Evolutionary conservation across 2,888 invertebrate species (phyloP).

Genomic region (Lepidocyrtoides sp.): DNA sequence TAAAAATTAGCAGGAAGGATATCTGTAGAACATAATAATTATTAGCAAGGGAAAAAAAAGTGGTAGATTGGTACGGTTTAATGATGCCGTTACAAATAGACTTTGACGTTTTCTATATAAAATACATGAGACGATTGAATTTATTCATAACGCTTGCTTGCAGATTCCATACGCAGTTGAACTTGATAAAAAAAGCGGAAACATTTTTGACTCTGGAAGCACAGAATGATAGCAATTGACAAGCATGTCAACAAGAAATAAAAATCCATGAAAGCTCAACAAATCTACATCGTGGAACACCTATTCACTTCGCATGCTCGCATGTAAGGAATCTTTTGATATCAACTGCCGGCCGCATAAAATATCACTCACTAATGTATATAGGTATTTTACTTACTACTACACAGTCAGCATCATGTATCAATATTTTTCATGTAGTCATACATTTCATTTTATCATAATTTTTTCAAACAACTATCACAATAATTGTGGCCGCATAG

Average conservation of each 20-base stretch:
- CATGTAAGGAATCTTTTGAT: too few relatives aligned
- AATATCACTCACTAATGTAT: too few relatives aligned
- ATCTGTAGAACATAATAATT: neutral
- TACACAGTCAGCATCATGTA: too few relatives aligned
- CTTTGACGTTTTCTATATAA: neutral
- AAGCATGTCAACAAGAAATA: neutral
- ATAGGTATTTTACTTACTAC: too few relatives aligned
- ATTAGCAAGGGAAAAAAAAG: neutral
- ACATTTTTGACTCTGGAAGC: slow-evolving; percentile 3
- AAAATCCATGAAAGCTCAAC: neutral
- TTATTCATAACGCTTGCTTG: neutral
- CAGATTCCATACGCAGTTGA: neutral
- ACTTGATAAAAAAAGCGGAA: neutral
- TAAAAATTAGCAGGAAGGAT: slow-evolving; percentile 32
- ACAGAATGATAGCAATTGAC: neutral
- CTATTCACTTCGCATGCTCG: neutral
- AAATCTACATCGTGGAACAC: neutral
- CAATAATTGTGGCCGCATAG: neutral
- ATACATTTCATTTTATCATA: slow-evolving; percentile 2
- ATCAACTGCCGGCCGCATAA: too few relatives aligned
- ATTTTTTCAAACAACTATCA: neutral
- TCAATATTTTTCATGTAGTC: neutral
- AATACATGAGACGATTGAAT: neutral
- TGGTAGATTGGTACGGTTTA: neutral
- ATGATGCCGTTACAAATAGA: neutral